phyloP scores from a whole-genome alignment of 1,140 invertebrate species.

The Sminthurinus signatus region DNA sequence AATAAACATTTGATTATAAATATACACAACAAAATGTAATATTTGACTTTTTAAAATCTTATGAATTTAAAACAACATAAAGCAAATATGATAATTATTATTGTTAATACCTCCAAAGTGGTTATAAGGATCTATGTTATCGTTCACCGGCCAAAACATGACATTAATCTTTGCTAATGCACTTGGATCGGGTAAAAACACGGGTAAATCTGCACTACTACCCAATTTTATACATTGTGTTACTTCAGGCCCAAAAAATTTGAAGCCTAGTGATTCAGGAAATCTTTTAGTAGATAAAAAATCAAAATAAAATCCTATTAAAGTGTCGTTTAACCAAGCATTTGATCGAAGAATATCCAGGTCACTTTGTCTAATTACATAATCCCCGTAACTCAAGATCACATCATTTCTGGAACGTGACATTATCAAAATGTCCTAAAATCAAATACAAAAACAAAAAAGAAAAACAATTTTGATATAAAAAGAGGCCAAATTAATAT shows the following conservation, averaged over 20 bases:
- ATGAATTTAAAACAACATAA: not conserved
- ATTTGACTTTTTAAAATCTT: not conserved
- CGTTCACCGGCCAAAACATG: constrained; percentile 25
- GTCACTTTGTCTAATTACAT: constrained; percentile 19
- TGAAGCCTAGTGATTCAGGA: not conserved
- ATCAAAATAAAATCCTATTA: constrained; percentile 31
- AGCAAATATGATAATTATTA: not conserved
- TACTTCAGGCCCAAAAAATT: constrained; percentile 23
- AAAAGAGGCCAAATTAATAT: too few species aligned
- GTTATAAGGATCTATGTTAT: constrained; percentile 11
- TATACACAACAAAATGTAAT: not conserved
- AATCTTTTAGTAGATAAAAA: constrained; percentile 8
- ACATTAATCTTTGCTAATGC: constrained; percentile 5
- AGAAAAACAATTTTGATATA: too few species aligned
- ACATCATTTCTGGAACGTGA: too few species aligned
- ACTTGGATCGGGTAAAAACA: constrained; percentile 12
- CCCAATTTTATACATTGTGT: constrained; percentile 24
- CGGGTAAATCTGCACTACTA: constrained; percentile 7
- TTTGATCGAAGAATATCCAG: constrained; percentile 18
- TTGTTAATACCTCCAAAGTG: constrained; percentile 4
- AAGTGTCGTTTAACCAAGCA: constrained; percentile 26
- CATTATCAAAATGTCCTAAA: too few species aligned
- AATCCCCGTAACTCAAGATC: constrained; percentile 29
- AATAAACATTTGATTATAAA: constrained; percentile 1
- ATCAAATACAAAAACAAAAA: too few species aligned